Evolutionary conservation across 2,113 vertebrate genomes (phyloP), one percentile per base, ranked within the genome.

Genomic region (Campylomormyrus tamandua): DNA sequence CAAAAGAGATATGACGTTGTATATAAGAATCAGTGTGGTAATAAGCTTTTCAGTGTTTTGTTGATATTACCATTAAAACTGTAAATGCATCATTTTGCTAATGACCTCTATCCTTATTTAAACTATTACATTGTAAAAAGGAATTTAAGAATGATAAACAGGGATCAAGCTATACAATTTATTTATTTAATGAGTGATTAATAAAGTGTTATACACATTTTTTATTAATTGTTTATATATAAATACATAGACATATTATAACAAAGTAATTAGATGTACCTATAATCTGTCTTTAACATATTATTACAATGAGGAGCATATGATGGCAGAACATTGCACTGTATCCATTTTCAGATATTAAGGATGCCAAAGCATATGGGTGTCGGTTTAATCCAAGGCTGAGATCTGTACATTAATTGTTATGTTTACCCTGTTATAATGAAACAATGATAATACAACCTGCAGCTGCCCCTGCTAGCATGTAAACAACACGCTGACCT

Each of bases 401-500:
- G 42, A n/a, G 19, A 19, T 48, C 21, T 48, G 80, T 17, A 84
- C 3, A 35, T 31, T 11, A 48, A 88, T 88, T 89, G 17, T 58
- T 83, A 77, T 13, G 13, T 39, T 13, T 2, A 15, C 48, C 24
- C 53, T 89, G 88, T 77, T 35, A 45, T 27, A 56, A 58, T 13
- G 19, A n/a, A 42, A 84, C 17, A 52, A 87, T 53, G 66, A 53
- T 35, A 48, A 52, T 27, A 27, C 35, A 31, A 42, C 45, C 50
- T 49, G n/a, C n/a, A n/a, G n/a, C n/a, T n/a, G n/a, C n/a, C n/a
- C n/a, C n/a, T n/a, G 39, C 2, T 83, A 89, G 49, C 27, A 89
- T 83, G 90, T 3, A 87, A 91, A 90, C 56, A 27, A 89, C 86
- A 89, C 11, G 3, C 21, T 7, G 21, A 39, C 52, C 31, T 89